These are phyloP conservation scores for Caenorhabditis uteleia DNA, from an alignment of 2,888 invertebrate genomes.

Conservation along the genomic window DNA sequence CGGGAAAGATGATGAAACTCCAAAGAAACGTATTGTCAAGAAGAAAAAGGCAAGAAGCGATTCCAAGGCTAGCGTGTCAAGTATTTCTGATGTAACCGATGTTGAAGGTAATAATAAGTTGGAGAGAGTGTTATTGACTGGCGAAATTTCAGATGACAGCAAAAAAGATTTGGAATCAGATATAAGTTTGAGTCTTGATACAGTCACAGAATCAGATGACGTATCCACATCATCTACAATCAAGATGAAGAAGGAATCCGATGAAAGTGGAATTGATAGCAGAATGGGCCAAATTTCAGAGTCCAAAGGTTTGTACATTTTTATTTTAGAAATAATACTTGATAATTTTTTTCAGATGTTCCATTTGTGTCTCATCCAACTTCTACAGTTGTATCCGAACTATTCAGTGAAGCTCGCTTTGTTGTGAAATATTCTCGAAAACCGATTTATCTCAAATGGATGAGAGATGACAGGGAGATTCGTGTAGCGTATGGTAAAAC, in stretches of 20 bases:
- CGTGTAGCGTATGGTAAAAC: constrained; percentile 33
- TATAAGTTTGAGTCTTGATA: constrained; percentile 27
- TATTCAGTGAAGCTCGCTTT: constrained; percentile 14
- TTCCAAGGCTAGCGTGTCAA: constrained; percentile 4
- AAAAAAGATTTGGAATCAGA: constrained; percentile 19
- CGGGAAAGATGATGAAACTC: constrained; percentile 4
- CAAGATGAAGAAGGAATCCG: constrained; percentile 27
- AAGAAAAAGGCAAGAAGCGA: not conserved
- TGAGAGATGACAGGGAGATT: constrained; percentile 27
- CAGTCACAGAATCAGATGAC: constrained; percentile 28
- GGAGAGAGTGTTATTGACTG: not conserved
- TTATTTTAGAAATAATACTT: not conserved
- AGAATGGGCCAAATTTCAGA: constrained; percentile 24
- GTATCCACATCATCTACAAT: constrained; percentile 21
- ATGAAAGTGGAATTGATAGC: constrained; percentile 35
- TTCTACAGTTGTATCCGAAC: constrained; percentile 3
- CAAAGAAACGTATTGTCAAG: not conserved
- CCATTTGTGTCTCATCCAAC: constrained; percentile 22
- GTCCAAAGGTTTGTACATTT: not conserved
- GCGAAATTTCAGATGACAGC: constrained; percentile 2
- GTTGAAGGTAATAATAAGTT: constrained; percentile 5
- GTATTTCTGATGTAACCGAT: not conserved
- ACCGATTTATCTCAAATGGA: constrained; percentile 36
- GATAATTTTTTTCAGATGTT: constrained; percentile 6
- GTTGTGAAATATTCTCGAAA: constrained; percentile 23